Percentiles rank a stretch among this genome's conserved stretches.
phyloP scores from a whole-genome alignment of 2,888 invertebrate genomes.

The Macaria liturata region DNA sequence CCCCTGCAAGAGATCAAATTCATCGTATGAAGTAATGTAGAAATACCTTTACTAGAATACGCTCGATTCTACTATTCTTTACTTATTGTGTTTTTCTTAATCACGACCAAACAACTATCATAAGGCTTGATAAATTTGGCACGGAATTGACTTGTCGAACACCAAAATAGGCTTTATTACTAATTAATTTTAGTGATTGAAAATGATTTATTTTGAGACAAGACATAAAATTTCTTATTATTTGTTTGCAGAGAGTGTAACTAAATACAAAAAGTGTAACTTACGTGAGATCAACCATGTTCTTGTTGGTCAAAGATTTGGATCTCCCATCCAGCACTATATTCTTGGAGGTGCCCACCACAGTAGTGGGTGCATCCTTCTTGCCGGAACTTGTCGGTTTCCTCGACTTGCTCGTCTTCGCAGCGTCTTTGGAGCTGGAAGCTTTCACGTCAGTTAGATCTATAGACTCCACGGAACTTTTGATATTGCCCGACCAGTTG shows the following conservation, averaged over 20 bases:
- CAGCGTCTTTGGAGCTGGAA: slow-evolving; percentile 1
- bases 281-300: slow-evolving; percentile 23
- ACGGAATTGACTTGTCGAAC: too few relatives aligned
- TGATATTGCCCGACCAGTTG: slow-evolving; percentile 1
- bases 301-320: slow-evolving; percentile 26
- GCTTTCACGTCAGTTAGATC: slow-evolving; percentile 17
- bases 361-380: slow-evolving; percentile 20
- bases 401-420: slow-evolving; percentile 5
- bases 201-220: too few relatives aligned
- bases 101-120: too few relatives aligned
- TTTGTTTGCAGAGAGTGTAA: background rate
- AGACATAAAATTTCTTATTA: too few relatives aligned
- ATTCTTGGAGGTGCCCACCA: slow-evolving; percentile 45
- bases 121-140: too few relatives aligned
- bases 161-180: too few relatives aligned
- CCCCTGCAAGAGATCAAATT: slow-evolving; percentile 15
- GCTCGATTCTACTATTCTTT: too few relatives aligned
- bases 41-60: too few relatives aligned
- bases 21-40: too few relatives aligned
- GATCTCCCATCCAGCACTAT: slow-evolving; percentile 42
- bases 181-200: too few relatives aligned
- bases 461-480: slow-evolving; percentile 9
- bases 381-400: slow-evolving; percentile 5
- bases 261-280: background rate
- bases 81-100: too few relatives aligned